A percentile compares a stretch with the other conserved stretches of the same genome.
phyloP scores from a whole-genome alignment of 2,797 vertebrate species.

The Capromys pilorides region DNA sequence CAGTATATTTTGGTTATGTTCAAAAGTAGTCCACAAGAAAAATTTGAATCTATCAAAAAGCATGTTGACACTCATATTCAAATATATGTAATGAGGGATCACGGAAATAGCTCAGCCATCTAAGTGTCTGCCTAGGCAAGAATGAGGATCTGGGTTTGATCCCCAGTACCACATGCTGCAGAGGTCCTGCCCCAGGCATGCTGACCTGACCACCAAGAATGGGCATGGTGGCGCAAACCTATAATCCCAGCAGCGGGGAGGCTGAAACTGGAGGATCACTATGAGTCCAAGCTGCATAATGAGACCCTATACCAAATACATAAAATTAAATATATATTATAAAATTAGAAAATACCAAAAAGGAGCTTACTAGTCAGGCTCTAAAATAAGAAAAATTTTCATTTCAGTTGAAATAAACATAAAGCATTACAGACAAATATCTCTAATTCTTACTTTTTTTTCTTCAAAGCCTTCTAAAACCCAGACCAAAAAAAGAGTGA shows the following conservation, averaged over 20 bases:
- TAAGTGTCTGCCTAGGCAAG: no score
- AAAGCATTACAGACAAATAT: background rate
- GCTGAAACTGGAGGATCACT: no score
- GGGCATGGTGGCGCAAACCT: no score
- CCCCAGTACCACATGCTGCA: no score
- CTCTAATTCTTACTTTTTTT: background rate
- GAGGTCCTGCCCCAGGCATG: no score
- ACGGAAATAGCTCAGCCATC: no score
- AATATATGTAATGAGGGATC: background rate
- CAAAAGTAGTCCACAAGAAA: background rate
- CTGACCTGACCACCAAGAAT: no score
- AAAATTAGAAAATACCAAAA: conserved; percentile 27
- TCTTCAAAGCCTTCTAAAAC: conserved; percentile 24
- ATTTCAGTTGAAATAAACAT: conserved; percentile 21
- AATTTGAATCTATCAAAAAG: background rate
- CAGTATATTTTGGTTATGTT: conserved; percentile 31
- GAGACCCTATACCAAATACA: no score
- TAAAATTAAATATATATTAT: no score
- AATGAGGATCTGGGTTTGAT: no score
- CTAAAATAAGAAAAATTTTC: conserved; percentile 11
- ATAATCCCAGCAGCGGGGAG: no score
- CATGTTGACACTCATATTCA: background rate
- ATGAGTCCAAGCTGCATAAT: no score
- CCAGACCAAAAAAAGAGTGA: background rate
- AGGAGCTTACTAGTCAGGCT: background rate